These are phyloP conservation scores for Ophiodon elongatus DNA, from an alignment of 2,113 vertebrate genomes.

Conservation along the genomic window DNA sequence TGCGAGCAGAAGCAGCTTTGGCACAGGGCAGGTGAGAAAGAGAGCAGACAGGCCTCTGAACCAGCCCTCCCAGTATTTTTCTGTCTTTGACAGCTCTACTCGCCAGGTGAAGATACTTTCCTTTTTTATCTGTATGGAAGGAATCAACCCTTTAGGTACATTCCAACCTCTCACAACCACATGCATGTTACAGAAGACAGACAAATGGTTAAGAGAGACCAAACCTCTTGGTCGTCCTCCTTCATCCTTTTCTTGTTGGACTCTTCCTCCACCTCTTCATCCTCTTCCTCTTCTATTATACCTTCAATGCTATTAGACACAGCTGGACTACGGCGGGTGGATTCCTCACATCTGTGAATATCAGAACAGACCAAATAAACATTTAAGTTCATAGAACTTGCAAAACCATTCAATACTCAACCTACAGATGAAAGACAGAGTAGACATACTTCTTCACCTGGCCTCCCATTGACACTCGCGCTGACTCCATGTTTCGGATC, in stretches of 20 bases:
- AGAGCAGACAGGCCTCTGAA: conserved; percentile 96
- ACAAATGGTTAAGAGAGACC: neutral
- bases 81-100: conserved; percentile 96
- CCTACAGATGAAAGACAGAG: conserved; percentile 18
- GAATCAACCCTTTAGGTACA: neutral
- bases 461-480: conserved; percentile 96
- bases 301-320: conserved; percentile 92
- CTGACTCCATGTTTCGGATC: conserved; percentile 96
- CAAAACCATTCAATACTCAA: neutral
- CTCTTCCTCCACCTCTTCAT: conserved; percentile 88
- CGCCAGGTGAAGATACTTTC: conserved; percentile 95
- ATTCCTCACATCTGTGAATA: conserved; percentile 89
- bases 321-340: conserved; percentile 84
- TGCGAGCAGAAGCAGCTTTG: conserved; percentile 95
- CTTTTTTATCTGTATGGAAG: conserved; percentile 88
- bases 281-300: conserved; percentile 96
- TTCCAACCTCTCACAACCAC: neutral
- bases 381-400: neutral
- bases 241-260: conserved; percentile 95
- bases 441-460: conserved; percentile 95
- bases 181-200: neutral
- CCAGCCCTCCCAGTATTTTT: conserved; percentile 99
- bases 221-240: conserved; percentile 94
- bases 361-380: conserved; percentile 9
- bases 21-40: conserved; percentile 93